A percentile compares a stretch with the other conserved stretches of the same genome.
Evolutionary conservation across 2,888 invertebrate species (phyloP).

Genomic region (Leucoma salicis): DNA sequence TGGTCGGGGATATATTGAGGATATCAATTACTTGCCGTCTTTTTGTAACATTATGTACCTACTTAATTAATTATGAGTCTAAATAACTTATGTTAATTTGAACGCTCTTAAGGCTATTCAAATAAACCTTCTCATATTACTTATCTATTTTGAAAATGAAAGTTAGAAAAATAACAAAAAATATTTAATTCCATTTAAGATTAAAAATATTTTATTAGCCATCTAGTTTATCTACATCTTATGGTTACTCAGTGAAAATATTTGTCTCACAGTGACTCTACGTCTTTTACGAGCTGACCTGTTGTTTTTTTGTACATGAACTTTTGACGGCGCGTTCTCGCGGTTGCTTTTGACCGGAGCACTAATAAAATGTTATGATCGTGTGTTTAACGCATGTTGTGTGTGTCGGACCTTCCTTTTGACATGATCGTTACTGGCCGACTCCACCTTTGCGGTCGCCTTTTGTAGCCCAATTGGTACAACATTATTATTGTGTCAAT

Average conservation of each 20-base stretch:
- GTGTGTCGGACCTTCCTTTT: constrained; percentile 79
- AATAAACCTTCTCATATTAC: neutral
- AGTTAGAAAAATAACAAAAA: neutral
- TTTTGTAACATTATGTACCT: constrained; percentile 35
- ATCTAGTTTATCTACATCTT: constrained; percentile 44
- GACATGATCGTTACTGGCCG: constrained; percentile 78
- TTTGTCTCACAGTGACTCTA: constrained; percentile 70
- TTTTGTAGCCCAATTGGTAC: constrained; percentile 72
- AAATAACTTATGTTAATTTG: constrained; percentile 24
- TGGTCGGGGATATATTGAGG: constrained; percentile 46
- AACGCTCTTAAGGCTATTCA: neutral
- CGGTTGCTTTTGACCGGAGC: constrained; percentile 79
- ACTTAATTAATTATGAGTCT: constrained; percentile 40
- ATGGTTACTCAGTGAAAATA: constrained; percentile 50
- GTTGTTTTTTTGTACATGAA: constrained; percentile 71
- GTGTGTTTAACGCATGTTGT: constrained; percentile 81
- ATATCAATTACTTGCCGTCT: constrained; percentile 53
- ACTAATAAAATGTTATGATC: constrained; percentile 82
- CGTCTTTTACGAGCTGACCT: constrained; percentile 74
- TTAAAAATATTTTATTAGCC: constrained; percentile 31
- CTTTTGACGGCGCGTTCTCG: constrained; percentile 76
- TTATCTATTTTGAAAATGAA: neutral
- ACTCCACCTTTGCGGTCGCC: constrained; percentile 74
- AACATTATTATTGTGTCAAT: constrained; percentile 79
- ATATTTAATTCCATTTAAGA: constrained; percentile 7